Evolutionary conservation across 1,140 invertebrate species (phyloP).

Genomic region (Dendrolimus kikuchii): DNA sequence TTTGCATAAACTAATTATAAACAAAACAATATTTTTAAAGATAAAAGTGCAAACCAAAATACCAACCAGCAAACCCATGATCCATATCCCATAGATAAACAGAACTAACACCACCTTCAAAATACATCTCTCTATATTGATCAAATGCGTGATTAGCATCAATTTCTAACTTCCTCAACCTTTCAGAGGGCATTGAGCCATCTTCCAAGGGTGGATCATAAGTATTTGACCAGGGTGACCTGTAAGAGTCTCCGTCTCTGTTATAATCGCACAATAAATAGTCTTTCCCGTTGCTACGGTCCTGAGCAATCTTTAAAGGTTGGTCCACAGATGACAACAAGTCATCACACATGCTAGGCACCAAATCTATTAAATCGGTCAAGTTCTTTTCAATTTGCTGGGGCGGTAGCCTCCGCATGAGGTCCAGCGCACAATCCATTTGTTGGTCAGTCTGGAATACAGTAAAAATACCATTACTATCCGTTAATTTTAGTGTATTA

Average conservation of each 20-base stretch:
- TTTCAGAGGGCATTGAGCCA: slow-evolving; percentile 98
- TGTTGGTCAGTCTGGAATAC: slow-evolving; percentile 93
- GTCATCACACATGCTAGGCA: slow-evolving; percentile 96
- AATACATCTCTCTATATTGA: slow-evolving; percentile 99
- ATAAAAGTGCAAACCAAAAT: slow-evolving; percentile 3
- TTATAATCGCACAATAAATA: slow-evolving; percentile 99
- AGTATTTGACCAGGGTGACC: slow-evolving; percentile 99
- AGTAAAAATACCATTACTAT: slow-evolving; percentile 20
- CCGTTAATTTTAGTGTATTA: slow-evolving; percentile 40
- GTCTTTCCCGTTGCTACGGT: slow-evolving; percentile 95
- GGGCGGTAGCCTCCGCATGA: slow-evolving; percentile 98
- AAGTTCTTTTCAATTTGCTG: slow-evolving; percentile 99
- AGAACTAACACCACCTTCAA: slow-evolving; percentile 99
- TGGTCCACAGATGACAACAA: slow-evolving; percentile 98
- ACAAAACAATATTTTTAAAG: background rate
- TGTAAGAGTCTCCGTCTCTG: slow-evolving; percentile 98
- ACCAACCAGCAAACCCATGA: slow-evolving; percentile 93
- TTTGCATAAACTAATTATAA: too few relatives aligned
- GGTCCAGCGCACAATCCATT: slow-evolving; percentile 98
- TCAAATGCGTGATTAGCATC: slow-evolving; percentile 99
- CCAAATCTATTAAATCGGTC: slow-evolving; percentile 97
- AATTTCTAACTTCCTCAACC: slow-evolving; percentile 95
- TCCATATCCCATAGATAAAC: slow-evolving; percentile 99
- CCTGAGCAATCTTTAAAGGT: slow-evolving; percentile 97
- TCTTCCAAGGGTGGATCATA: slow-evolving; percentile 99